These are phyloP conservation scores for Hecatera dysodea DNA, from an alignment of 2,888 invertebrate species.

Conservation along the genomic window DNA sequence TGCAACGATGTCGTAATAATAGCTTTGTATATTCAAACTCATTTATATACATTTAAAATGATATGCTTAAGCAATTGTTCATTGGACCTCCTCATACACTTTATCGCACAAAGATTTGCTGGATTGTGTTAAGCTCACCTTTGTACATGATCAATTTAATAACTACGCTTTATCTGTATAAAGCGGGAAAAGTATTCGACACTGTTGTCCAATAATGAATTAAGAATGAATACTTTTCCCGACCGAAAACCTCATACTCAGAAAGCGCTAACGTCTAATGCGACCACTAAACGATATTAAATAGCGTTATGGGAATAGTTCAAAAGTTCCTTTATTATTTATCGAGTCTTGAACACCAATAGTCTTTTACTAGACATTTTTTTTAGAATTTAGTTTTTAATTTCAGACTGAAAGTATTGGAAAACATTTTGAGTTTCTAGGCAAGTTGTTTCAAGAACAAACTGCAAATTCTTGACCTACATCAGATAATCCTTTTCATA, in stretches of 20 bases:
- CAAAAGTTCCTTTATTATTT: neutral
- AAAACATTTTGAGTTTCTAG: slow-evolving; percentile 23
- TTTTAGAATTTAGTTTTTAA: slow-evolving; percentile 23
- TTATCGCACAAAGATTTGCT: no score
- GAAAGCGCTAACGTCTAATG: neutral
- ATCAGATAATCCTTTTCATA: neutral
- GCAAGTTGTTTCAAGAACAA: slow-evolving; percentile 6
- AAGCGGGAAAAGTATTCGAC: no score
- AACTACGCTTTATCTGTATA: no score
- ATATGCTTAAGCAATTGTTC: no score
- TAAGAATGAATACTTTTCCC: no score
- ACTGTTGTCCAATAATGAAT: no score
- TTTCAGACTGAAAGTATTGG: slow-evolving; percentile 24
- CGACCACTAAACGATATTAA: neutral
- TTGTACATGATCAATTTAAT: no score
- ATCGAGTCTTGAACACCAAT: neutral
- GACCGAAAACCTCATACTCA: neutral
- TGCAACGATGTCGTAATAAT: neutral
- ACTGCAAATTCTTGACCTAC: neutral
- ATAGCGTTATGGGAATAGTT: neutral
- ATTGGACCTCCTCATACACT: no score
- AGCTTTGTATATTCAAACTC: neutral
- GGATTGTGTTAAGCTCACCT: no score
- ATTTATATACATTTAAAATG: neutral
- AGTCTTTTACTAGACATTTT: neutral